Base-by-base conservation (phyloP, 2,888 invertebrate species). In the Parochlus steinenii region DNA sequence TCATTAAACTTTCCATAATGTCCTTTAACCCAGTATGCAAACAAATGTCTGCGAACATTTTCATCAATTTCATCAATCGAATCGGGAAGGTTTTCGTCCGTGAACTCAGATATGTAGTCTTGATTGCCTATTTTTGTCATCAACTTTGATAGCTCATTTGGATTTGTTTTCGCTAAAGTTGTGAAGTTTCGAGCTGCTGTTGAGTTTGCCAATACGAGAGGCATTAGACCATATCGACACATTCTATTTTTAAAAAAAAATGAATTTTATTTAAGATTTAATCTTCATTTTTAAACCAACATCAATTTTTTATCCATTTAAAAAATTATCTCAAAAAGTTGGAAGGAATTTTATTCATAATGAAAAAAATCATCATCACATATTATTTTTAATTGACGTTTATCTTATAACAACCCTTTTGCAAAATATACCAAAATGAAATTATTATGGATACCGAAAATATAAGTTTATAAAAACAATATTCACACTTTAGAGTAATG, bases 111-210 rank as follows among this genome's bases (percentile, higher is more conserved):
- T 1, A 56, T 47, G 28, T 51, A 56, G 0, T 50, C 47, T 39
- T 47, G 43, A n/a, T 44, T 43, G 1, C 52, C 46, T 7, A 53
- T 42, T 39, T 50, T 52, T 3, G 44, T 40, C 32, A 53, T 55
- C 23, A 51, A 49, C 31, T 53, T 51, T 17, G 46, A 47, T 16
- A 55, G 45, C 2, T 42, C 36, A 3, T 44, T 41, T 6, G 47
- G 47, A 35, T 49, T 52, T 33, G 48, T 47, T 39, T 45, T 52
- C 3, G 54, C 50, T 40, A 58, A 50, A 44, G 64, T 60, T 55
- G 69, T 69, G 54, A 67, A 65, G 55, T 60, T 63, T 38, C 61
- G 51, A 33, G 66, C 67, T 45, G 67, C 67, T 56, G 62, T 48
- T 39, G 60, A 62, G 57, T 60, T 65, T 52, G 63, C 58, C 48